Conservation (phyloP, 2,888 invertebrate species). For the Macrostomum cliftonense region DNA sequence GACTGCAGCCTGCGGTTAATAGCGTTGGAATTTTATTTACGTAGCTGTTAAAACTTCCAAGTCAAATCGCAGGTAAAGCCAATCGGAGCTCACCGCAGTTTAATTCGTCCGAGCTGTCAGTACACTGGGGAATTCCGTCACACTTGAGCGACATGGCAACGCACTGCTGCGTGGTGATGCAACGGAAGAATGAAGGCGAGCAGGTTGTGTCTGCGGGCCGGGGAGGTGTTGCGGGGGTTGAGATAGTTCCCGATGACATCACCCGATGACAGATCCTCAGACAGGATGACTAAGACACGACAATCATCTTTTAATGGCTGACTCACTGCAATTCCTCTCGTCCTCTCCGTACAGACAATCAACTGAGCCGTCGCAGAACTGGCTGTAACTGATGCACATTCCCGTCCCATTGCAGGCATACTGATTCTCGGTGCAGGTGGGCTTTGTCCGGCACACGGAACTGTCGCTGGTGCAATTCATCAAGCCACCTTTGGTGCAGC, state of each 20-base stretch:
- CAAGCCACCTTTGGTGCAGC: conserved; percentile 14
- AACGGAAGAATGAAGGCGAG: background rate
- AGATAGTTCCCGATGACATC: no score
- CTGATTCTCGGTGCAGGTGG: conserved; percentile 5
- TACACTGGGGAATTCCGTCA: conserved; percentile 23
- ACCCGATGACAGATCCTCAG: no score
- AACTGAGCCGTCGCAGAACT: conserved; percentile 25
- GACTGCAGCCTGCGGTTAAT: no score
- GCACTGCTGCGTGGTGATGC: conserved; percentile 3
- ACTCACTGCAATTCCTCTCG: conserved; percentile 13
- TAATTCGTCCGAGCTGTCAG: conserved; percentile 27
- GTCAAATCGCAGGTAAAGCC: no score
- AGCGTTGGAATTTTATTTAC: no score
- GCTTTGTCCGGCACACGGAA: conserved; percentile 11
- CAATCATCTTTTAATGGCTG: background rate
- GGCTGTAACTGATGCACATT: conserved; percentile 2
- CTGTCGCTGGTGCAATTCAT: conserved; percentile 18
- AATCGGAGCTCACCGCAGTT: conserved; percentile 21
- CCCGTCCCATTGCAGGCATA: conserved; percentile 3
- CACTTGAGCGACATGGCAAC: conserved; percentile 15
- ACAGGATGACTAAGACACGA: no score
- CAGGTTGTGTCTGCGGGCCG: no score
- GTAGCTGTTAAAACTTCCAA: no score
- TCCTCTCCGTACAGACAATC: conserved; percentile 28
- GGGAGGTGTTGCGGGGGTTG: no score